These are phyloP conservation scores for Endomychus coccineus DNA, from an alignment of 2,888 invertebrate genomes.

Conservation along the genomic window DNA sequence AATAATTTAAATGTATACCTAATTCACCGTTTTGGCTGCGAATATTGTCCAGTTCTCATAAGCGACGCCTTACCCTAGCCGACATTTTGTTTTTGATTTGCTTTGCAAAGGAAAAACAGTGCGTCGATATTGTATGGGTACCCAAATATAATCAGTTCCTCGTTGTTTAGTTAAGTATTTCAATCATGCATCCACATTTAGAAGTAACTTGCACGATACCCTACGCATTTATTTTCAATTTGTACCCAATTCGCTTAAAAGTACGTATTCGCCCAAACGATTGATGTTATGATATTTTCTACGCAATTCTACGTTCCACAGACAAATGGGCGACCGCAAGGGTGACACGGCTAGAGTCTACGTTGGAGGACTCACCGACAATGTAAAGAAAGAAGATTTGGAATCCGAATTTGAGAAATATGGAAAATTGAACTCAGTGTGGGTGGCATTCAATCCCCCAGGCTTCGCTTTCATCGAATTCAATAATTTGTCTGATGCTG, in stretches of 20 bases:
- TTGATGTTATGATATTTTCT: slow-evolving; percentile 25
- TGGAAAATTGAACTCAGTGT: slow-evolving; percentile 85
- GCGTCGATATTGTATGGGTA: slow-evolving; percentile 29
- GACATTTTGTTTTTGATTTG: slow-evolving; percentile 38
- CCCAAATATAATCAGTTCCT: slow-evolving; percentile 22
- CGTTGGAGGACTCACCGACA: slow-evolving; percentile 82
- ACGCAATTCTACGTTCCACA: slow-evolving; percentile 43
- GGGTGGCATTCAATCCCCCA: slow-evolving; percentile 91
- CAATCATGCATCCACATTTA: slow-evolving; percentile 25
- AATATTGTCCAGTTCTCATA: slow-evolving; percentile 37
- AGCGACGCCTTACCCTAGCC: slow-evolving; percentile 36
- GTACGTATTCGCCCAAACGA: slow-evolving; percentile 42
- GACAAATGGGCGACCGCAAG: slow-evolving; percentile 35
- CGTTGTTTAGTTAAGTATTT: slow-evolving; percentile 33
- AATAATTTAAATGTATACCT: slow-evolving; percentile 30
- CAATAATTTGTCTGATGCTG: slow-evolving; percentile 80
- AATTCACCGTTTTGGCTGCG: slow-evolving; percentile 43
- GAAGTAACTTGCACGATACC: slow-evolving; percentile 24
- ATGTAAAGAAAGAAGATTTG: slow-evolving; percentile 85
- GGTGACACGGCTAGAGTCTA: slow-evolving; percentile 57
- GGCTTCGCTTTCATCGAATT: slow-evolving; percentile 94
- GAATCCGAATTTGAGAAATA: slow-evolving; percentile 87
- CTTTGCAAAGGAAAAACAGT: slow-evolving; percentile 27
- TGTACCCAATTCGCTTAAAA: slow-evolving; percentile 31
- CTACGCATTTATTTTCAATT: slow-evolving; percentile 23